These are phyloP conservation scores for Sakesphorus luctuosus DNA, from an alignment of 2,113 vertebrate genomes.

Conservation along the genomic window DNA sequence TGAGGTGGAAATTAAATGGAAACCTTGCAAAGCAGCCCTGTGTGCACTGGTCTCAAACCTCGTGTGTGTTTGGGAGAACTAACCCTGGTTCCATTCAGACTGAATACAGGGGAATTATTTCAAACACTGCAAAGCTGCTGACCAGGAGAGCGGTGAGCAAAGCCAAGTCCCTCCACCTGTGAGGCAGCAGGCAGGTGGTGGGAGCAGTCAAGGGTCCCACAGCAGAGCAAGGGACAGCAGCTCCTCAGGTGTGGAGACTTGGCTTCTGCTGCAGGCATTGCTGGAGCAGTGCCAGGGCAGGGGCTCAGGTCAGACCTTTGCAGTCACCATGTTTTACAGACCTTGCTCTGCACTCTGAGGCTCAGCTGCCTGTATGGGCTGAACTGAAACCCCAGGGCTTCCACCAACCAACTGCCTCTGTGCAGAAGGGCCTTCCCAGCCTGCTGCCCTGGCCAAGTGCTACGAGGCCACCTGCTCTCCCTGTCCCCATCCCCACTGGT, in stretches of 20 bases:
- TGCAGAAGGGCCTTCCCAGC: too few relatives aligned
- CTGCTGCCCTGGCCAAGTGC: background rate
- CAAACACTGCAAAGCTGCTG: background rate
- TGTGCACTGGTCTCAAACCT: rapidly evolving
- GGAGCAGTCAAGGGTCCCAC: background rate
- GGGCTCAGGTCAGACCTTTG: background rate
- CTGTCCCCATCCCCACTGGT: rapidly evolving
- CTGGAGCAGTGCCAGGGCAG: rapidly evolving
- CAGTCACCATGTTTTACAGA: rapidly evolving
- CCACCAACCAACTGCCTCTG: background rate
- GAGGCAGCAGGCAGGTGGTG: background rate
- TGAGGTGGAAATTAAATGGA: background rate
- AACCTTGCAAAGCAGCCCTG: rapidly evolving
- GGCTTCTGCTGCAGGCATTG: rapidly evolving
- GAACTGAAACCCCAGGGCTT: background rate
- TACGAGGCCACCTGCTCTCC: too few relatives aligned
- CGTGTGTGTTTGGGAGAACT: rapidly evolving
- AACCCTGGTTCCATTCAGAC: background rate
- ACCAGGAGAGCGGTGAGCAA: background rate
- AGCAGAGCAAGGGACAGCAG: background rate
- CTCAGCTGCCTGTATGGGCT: background rate
- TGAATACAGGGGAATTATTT: rapidly evolving
- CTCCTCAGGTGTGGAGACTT: rapidly evolving
- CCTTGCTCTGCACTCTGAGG: background rate
- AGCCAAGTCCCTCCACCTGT: background rate